A percentile compares a stretch with the other conserved stretches of the same genome.
phyloP scores from a whole-genome alignment of 2,113 vertebrate genomes.

The Chionomys nivalis region DNA sequence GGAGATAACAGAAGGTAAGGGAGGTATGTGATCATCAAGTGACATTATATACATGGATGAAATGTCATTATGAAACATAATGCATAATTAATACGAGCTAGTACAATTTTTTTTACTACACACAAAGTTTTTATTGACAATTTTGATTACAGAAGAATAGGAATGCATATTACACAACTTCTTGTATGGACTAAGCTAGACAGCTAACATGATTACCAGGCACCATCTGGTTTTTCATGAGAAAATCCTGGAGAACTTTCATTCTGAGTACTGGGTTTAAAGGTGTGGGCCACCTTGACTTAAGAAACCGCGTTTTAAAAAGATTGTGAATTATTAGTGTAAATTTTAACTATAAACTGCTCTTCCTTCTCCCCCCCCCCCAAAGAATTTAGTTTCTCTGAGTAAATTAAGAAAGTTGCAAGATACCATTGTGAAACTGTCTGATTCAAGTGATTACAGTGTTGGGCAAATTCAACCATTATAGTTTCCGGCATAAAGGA shows the following conservation, averaged over 20 bases:
- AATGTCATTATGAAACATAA: neutral
- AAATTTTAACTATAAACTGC: no score
- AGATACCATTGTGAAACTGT: neutral
- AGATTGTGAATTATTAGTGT: no score
- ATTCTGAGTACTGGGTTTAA: neutral
- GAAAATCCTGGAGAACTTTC: conserved; percentile 86
- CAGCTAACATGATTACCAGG: conserved; percentile 88
- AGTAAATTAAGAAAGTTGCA: neutral
- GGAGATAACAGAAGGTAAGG: neutral
- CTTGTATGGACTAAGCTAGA: neutral
- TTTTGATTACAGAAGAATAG: conserved; percentile 33
- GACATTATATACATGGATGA: neutral
- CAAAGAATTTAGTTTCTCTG: neutral
- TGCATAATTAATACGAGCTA: neutral
- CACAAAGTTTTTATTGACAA: conserved; percentile 64
- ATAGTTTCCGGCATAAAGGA: neutral
- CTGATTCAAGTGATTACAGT: neutral
- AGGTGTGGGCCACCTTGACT: neutral
- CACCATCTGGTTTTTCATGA: conserved; percentile 89
- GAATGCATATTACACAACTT: neutral
- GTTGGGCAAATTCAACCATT: neutral
- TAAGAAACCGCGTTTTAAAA: neutral
- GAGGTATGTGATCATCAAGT: neutral
- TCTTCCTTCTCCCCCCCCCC: no score
- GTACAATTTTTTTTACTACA: neutral